Conservation (phyloP, 2,113 vertebrate species). For the Zingel zingel region DNA sequence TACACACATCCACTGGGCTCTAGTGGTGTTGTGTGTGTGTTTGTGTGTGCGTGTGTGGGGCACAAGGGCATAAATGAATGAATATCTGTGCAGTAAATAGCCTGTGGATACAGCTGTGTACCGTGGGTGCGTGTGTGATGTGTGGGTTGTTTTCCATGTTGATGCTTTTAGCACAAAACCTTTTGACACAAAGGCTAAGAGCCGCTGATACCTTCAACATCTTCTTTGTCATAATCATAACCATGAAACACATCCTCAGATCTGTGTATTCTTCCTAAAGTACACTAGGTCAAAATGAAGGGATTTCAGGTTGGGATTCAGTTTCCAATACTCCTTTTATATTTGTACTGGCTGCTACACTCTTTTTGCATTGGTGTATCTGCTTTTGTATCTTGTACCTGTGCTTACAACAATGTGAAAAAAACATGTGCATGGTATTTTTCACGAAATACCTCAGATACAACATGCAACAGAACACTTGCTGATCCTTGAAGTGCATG, state of each 20-base stretch:
- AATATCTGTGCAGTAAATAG: constrained; percentile 71
- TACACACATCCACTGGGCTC: constrained; percentile 38
- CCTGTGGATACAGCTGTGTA: constrained; percentile 68
- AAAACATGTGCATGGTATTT: constrained; percentile 25
- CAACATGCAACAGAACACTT: constrained; percentile 16
- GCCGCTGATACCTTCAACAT: constrained; percentile 45
- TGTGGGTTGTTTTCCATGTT: constrained; percentile 76
- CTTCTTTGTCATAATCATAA: constrained; percentile 62
- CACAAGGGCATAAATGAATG: constrained; percentile 68
- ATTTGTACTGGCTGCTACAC: constrained; percentile 24
- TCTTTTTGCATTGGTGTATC: constrained; percentile 18
- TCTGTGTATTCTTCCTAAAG: constrained; percentile 49
- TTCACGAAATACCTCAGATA: constrained; percentile 13
- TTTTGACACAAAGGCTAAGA: constrained; percentile 64
- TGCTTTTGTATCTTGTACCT: constrained; percentile 15
- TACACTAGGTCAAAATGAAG: constrained; percentile 58
- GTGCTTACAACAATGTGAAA: constrained; percentile 25
- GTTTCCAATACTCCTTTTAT: constrained; percentile 35
- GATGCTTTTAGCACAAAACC: constrained; percentile 72
- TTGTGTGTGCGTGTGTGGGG: constrained; percentile 18
- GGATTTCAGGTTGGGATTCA: constrained; percentile 34
- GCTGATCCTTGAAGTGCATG: neutral
- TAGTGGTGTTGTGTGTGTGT: constrained; percentile 31
- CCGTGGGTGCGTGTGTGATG: constrained; percentile 60
- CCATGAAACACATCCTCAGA: constrained; percentile 60